These are phyloP conservation scores for Botia almorhae DNA, from an alignment of 2,797 vertebrate genomes.

Conservation along the genomic window DNA sequence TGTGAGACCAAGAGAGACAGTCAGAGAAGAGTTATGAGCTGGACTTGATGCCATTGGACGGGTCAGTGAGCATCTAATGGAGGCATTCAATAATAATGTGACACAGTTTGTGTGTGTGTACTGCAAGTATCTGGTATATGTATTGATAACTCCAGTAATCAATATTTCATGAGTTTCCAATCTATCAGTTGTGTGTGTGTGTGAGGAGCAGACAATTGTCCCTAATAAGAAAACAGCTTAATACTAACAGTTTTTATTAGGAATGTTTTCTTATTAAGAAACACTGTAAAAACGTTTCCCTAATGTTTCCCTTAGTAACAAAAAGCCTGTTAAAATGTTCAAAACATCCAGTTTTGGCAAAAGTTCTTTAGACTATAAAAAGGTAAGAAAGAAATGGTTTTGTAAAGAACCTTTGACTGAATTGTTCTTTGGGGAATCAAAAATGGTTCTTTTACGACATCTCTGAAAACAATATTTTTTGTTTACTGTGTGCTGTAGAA, in stretches of 20 bases:
- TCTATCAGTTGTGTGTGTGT: constrained; percentile 6
- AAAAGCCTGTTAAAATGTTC: too few species aligned
- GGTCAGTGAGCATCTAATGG: constrained; percentile 84
- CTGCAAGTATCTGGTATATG: constrained; percentile 8
- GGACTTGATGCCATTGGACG: constrained; percentile 71
- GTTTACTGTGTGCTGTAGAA: neutral
- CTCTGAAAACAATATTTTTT: too few species aligned
- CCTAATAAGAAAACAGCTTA: neutral
- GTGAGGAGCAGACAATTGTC: neutral
- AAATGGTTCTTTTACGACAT: too few species aligned
- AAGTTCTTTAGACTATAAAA: too few species aligned
- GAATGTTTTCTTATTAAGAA: too few species aligned
- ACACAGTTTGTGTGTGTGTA: constrained; percentile 41
- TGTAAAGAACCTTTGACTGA: too few species aligned
- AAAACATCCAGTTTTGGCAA: too few species aligned
- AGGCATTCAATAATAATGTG: constrained; percentile 82
- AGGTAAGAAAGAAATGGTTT: too few species aligned
- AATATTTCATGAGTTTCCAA: constrained; percentile 1
- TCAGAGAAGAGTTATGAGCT: constrained; percentile 79
- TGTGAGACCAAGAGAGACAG: constrained; percentile 51
- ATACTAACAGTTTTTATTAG: neutral
- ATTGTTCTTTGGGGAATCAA: too few species aligned
- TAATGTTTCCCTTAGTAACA: too few species aligned
- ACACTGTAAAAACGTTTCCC: too few species aligned
- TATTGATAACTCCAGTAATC: constrained; percentile 22